Evolutionary conservation across 2,113 vertebrate species (phyloP), one percentile per base, ranked within the genome.

Genomic region (Alethe diademata): DNA sequence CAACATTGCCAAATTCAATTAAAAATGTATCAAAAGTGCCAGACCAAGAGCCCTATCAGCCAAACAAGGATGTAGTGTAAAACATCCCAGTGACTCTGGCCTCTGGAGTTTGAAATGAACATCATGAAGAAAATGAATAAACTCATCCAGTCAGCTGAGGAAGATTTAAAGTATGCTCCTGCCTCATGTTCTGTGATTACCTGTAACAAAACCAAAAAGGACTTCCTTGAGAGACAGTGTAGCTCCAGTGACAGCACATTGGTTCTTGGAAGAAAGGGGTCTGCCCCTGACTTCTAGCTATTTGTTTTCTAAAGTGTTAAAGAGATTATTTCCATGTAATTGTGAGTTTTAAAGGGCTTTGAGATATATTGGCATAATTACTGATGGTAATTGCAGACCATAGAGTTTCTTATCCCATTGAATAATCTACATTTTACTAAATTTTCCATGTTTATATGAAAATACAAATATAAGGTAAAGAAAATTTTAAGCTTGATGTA

Each of bases 221-320:
- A 43, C 11, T 60, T 89, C 13, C 19, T 3, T 26, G 7, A 28
- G 29, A 62, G 6, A 33, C 5, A 23, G 3, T 2, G 8, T 31
- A 13, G 6, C 5, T 65, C 26, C 1, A 1, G 8, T 10, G 11
- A 36, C 48, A 76, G 8, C 6, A 28, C 14, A 8, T 4, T 58
- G 3, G 3, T 28, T 18, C 24, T 33, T 51, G 36, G 45, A 57
- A 83, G 22, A 78, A 60, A 36, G 5, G 3, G 3, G n/a, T 50
- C 10, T 51, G 3, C 2, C 4, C 12, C 26, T 5, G 6, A 36
- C 5, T 57, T 90, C 8, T 8, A 78, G 8, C 33, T 60, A 35
- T 35, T 48, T 51, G 2, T 72, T 58, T 86, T 69, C 43, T 45
- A 33, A 22, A 2, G 4, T 54, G 14, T 31, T 7, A 56, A 78